A percentile compares a stretch with the other conserved stretches of the same genome.
phyloP scores from a whole-genome alignment of 2,888 invertebrate species.

The Caradrina clavipalpis region DNA sequence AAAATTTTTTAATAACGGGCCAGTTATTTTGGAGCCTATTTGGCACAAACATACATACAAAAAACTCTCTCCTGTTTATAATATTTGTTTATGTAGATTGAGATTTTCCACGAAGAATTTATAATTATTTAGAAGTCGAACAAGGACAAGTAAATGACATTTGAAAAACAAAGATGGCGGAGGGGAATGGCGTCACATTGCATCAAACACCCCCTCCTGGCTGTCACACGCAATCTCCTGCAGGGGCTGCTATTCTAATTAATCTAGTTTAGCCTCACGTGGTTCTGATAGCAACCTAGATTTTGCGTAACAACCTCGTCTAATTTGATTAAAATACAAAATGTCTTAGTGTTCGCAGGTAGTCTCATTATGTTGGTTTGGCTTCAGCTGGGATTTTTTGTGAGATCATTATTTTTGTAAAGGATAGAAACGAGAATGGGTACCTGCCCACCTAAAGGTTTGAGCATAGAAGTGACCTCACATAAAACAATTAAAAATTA shows the following conservation, averaged over 20 bases:
- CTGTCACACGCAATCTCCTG: slow-evolving; percentile 5
- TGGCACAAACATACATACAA: no score
- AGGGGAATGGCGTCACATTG: not conserved
- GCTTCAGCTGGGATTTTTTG: not conserved
- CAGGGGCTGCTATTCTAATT: not conserved
- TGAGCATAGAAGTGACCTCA: no score
- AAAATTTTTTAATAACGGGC: no score
- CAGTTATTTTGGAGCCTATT: no score
- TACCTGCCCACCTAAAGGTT: no score
- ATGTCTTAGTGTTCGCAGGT: not conserved
- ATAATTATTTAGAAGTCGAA: not conserved
- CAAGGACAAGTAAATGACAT: not conserved
- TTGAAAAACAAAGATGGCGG: slow-evolving; percentile 8
- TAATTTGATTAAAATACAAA: not conserved
- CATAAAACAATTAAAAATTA: not conserved
- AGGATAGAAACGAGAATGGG: no score
- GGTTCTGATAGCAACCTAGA: slow-evolving; percentile 9
- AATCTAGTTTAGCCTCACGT: not conserved
- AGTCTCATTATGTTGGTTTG: not conserved
- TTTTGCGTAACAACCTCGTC: not conserved
- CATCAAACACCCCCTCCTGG: not conserved
- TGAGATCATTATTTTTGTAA: not conserved
- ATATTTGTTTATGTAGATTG: no score
- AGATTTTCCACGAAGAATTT: no score
- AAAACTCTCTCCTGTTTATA: no score